phyloP scores from a whole-genome alignment of 2,113 vertebrate genomes.

The Larimichthys polyactis region DNA sequence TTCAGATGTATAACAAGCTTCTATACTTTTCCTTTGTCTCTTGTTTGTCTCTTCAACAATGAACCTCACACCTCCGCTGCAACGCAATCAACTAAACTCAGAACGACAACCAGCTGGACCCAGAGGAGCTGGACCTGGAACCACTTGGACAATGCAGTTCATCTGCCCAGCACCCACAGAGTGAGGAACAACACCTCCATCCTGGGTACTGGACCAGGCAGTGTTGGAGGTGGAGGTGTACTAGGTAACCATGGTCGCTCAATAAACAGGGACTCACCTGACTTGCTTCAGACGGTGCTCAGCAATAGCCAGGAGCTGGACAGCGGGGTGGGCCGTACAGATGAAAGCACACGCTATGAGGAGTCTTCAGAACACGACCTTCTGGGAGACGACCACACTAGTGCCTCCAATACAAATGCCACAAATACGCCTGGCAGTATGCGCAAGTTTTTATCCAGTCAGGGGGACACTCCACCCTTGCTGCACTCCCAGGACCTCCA shows the following conservation, averaged over 20 bases:
- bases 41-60: slow-evolving; percentile 25
- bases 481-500: slow-evolving; percentile 87
- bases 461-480: slow-evolving; percentile 79
- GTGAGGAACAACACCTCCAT: slow-evolving; percentile 41
- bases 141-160: slow-evolving; percentile 77
- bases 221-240: slow-evolving; percentile 53
- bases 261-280: slow-evolving; percentile 68
- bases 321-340: slow-evolving; percentile 92
- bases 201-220: slow-evolving; percentile 17
- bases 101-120: slow-evolving; percentile 82
- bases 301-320: slow-evolving; percentile 94
- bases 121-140: slow-evolving; percentile 83
- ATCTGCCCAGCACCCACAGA: slow-evolving; percentile 69
- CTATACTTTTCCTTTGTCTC: slow-evolving; percentile 19
- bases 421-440: slow-evolving; percentile 88
- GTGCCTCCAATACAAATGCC: slow-evolving; percentile 86
- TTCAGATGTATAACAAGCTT: neutral
- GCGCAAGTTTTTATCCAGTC: slow-evolving; percentile 81
- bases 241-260: slow-evolving; percentile 56
- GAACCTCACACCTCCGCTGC: neutral
- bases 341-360: slow-evolving; percentile 92
- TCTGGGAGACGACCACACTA: slow-evolving; percentile 90
- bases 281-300: slow-evolving; percentile 81
- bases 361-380: slow-evolving; percentile 94
- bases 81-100: slow-evolving; percentile 25